Conservation (phyloP, 2,888 invertebrate species). For the Eupithecia abbreviata region DNA sequence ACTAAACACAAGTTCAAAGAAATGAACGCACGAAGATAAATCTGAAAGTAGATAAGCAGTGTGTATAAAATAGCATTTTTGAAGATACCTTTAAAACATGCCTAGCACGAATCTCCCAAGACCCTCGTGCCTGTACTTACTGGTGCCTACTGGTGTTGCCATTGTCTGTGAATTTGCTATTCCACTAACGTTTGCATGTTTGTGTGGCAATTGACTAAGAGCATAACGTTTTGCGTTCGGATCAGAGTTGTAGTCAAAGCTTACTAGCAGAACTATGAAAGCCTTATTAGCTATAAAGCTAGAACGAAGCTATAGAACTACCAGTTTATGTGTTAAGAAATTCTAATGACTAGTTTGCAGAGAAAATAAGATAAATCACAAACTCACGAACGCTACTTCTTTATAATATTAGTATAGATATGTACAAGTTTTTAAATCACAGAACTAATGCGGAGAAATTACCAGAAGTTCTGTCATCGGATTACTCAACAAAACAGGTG, state of each 20-base stretch:
- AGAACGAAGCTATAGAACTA: too few relatives aligned
- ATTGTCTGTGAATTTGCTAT: conserved; percentile 59
- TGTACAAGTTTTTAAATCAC: too few relatives aligned
- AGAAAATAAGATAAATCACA: too few relatives aligned
- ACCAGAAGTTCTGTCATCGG: too few relatives aligned
- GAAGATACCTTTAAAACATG: background rate
- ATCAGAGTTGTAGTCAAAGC: conserved; percentile 39
- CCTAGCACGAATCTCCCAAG: background rate
- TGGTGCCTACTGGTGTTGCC: conserved; percentile 22
- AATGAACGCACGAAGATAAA: background rate
- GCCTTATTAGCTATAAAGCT: too few relatives aligned
- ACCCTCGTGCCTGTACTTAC: background rate
- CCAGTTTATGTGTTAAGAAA: too few relatives aligned
- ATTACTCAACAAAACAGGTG: too few relatives aligned
- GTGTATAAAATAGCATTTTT: background rate
- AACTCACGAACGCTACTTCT: too few relatives aligned
- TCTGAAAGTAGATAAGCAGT: background rate
- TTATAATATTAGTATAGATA: too few relatives aligned
- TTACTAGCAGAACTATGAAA: conserved; percentile 17
- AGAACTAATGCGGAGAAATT: too few relatives aligned
- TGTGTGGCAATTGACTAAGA: conserved; percentile 65
- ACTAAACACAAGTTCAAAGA: background rate
- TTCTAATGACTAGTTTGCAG: too few relatives aligned
- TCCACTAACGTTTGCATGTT: conserved; percentile 62
- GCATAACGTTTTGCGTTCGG: conserved; percentile 62